Evolutionary conservation across 2,888 invertebrate genomes (phyloP).

Genomic region (Caenorhabditis virilis): DNA sequence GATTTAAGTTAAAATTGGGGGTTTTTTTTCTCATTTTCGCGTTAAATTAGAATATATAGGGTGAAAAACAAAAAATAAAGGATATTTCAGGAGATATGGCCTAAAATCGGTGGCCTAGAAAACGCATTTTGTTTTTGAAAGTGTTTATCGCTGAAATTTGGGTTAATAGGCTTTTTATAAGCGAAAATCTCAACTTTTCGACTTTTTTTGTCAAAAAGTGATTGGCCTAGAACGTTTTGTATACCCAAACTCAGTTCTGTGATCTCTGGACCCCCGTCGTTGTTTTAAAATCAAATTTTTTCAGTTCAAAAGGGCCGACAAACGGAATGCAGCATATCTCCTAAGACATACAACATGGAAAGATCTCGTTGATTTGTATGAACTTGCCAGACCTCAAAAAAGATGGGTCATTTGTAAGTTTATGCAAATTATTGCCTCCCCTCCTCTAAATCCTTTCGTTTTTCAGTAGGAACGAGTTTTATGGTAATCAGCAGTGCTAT

Average conservation of each 20-base stretch:
- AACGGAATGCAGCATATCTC: constrained; percentile 23
- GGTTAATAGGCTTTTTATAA: too few species aligned
- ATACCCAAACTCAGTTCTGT: neutral
- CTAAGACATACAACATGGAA: constrained; percentile 30
- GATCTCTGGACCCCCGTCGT: neutral
- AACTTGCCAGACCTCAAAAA: constrained; percentile 22
- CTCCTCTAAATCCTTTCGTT: neutral
- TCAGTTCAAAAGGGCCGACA: constrained; percentile 6
- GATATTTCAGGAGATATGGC: too few species aligned
- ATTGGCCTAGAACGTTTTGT: too few species aligned
- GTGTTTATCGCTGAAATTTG: too few species aligned
- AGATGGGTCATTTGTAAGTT: constrained; percentile 26
- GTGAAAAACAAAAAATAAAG: too few species aligned
- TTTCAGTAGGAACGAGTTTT: constrained; percentile 80
- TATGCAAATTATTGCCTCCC: neutral
- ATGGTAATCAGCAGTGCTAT: constrained; percentile 85
- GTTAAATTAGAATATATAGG: too few species aligned
- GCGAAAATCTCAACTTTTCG: too few species aligned
- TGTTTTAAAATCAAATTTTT: constrained; percentile 1
- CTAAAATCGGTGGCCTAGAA: too few species aligned
- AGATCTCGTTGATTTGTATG: constrained; percentile 26
- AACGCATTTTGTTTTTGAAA: too few species aligned
- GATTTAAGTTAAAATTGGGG: too few species aligned
- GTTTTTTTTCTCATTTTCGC: too few species aligned
- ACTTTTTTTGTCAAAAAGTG: too few species aligned